A percentile compares a stretch with the other conserved stretches of the same genome.
phyloP scores from a whole-genome alignment of 2,888 invertebrate species.

The Ennomos quercinarius region DNA sequence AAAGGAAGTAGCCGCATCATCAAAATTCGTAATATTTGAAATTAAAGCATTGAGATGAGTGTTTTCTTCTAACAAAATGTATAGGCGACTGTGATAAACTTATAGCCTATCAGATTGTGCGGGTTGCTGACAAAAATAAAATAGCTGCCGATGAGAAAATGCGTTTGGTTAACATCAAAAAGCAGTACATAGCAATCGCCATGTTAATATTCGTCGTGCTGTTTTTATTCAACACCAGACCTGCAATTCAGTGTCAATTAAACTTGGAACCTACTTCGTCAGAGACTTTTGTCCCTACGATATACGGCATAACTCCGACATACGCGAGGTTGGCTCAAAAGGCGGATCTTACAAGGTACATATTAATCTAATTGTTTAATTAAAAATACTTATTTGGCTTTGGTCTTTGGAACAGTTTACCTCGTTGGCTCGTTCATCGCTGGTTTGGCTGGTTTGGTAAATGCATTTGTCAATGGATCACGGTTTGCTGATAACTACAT shows the following conservation, averaged over 20 bases:
- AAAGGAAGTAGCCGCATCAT: conserved; percentile 2
- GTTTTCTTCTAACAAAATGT: conserved; percentile 16
- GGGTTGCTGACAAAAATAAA: conserved; percentile 14
- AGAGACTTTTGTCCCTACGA: conserved; percentile 84
- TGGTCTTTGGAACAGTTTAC: conserved; percentile 52
- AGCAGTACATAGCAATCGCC: conserved; percentile 78
- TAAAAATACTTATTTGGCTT: conserved; percentile 55
- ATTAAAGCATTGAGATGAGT: not conserved
- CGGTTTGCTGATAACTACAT: conserved; percentile 35
- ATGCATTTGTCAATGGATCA: conserved; percentile 51
- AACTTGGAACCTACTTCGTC: conserved; percentile 62
- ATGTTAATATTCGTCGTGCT: conserved; percentile 77
- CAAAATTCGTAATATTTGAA: not conserved
- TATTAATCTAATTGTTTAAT: conserved; percentile 55
- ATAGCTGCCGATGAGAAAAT: conserved; percentile 58
- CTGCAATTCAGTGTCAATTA: conserved; percentile 77
- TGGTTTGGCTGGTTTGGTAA: conserved; percentile 45
- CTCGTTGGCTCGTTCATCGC: conserved; percentile 22
- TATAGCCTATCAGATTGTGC: conserved; percentile 24
- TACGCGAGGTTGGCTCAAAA: conserved; percentile 95
- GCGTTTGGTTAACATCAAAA: conserved; percentile 78
- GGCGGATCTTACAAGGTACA: conserved; percentile 94
- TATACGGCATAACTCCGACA: conserved; percentile 97
- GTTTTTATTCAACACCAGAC: conserved; percentile 76
- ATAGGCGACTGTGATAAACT: conserved; percentile 25